phyloP scores from a whole-genome alignment of 2,113 vertebrate genomes.

The Pteruthius melanotis region DNA sequence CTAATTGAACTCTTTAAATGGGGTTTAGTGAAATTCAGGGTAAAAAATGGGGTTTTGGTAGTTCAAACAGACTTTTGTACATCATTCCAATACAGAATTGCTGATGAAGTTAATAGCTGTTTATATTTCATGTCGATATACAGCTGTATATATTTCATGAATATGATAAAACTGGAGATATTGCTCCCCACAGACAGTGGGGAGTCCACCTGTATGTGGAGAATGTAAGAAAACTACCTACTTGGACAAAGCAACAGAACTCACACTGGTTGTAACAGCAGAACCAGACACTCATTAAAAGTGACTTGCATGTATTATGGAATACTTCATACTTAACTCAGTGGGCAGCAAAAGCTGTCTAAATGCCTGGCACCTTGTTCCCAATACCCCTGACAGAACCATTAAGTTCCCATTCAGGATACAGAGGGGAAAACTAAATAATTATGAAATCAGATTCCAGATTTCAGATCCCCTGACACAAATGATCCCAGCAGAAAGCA shows the following conservation, averaged over 20 bases:
- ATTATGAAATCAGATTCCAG: neutral
- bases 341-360: neutral
- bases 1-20: neutral
- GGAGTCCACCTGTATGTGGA: neutral
- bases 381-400: neutral
- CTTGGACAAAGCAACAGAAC: neutral
- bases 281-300: neutral
- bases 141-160: neutral
- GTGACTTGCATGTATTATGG: neutral
- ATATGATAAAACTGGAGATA: neutral
- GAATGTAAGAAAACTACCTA: accelerated
- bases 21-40: neutral
- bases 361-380: neutral
- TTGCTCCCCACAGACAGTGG: neutral
- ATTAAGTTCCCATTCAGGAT: neutral
- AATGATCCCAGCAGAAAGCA: neutral
- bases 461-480: neutral
- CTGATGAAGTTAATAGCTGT: neutral
- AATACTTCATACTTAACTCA: neutral
- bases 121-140: neutral
- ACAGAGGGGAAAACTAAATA: neutral
- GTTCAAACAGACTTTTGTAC: neutral
- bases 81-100: neutral
- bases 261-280: neutral
- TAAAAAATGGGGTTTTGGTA: neutral